phyloP scores from a whole-genome alignment of 2,888 invertebrate genomes.

The Scaptomyza flava region DNA sequence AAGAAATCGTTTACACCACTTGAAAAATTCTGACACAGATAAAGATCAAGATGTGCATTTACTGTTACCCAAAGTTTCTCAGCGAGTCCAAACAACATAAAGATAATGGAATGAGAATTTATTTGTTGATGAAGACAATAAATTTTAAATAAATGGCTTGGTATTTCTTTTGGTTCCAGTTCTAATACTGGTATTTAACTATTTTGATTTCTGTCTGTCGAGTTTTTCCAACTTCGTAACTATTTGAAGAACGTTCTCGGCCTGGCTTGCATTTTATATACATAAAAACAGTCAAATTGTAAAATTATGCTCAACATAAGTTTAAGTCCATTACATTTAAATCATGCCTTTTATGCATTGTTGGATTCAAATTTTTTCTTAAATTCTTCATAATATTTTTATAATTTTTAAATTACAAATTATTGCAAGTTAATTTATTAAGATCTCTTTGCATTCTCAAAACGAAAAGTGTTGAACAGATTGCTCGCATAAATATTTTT shows the following conservation, averaged over 20 bases:
- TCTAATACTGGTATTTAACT: too few relatives aligned
- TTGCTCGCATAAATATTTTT: too few relatives aligned
- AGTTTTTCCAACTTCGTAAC: too few relatives aligned
- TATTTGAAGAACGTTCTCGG: too few relatives aligned
- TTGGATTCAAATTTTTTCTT: not conserved
- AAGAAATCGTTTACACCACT: conserved; percentile 6
- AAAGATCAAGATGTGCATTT: conserved; percentile 17
- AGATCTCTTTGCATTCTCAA: too few relatives aligned
- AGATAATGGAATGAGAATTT: not conserved
- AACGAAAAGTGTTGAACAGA: too few relatives aligned
- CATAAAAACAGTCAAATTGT: too few relatives aligned
- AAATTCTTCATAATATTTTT: not conserved
- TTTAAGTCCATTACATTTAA: not conserved
- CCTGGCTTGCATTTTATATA: too few relatives aligned
- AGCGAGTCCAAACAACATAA: not conserved
- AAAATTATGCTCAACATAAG: too few relatives aligned
- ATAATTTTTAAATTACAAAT: not conserved
- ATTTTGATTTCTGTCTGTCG: too few relatives aligned
- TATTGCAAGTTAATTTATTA: not conserved
- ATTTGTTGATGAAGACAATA: not conserved
- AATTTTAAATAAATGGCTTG: not conserved
- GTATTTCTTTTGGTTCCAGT: too few relatives aligned
- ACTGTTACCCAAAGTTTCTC: not conserved
- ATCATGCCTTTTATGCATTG: not conserved
- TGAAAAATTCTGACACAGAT: conserved; percentile 24